phyloP scores from a whole-genome alignment of 2,888 invertebrate species.

The Eumerus sabulonum region DNA sequence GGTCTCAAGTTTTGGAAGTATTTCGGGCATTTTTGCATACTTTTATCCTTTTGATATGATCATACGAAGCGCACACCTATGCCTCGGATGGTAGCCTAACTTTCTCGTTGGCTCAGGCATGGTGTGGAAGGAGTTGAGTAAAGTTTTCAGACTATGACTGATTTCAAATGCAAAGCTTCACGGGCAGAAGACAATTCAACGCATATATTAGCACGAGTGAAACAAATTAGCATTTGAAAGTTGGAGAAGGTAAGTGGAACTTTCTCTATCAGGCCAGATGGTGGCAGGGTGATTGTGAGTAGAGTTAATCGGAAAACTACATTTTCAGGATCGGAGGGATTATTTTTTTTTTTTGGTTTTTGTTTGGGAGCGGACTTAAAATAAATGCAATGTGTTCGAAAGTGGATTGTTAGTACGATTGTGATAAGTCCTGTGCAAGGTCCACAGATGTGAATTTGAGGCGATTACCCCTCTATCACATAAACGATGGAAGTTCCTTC shows the following conservation, averaged over 20 bases:
- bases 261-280: background rate
- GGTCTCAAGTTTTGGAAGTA: too few species aligned
- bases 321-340: constrained; percentile 37
- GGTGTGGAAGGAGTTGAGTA: constrained; percentile 13
- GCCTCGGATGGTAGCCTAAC: constrained; percentile 20
- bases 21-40: too few species aligned
- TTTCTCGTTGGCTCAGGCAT: constrained; percentile 21
- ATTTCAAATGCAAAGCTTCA: constrained; percentile 59
- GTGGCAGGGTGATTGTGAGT: constrained; percentile 16
- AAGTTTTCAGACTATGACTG: constrained; percentile 59
- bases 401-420: too few species aligned
- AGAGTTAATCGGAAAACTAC: constrained; percentile 64
- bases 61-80: constrained; percentile 17
- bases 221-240: constrained; percentile 65
- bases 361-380: too few species aligned
- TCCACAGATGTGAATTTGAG: too few species aligned
- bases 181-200: constrained; percentile 52
- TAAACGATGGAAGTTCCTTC: too few species aligned
- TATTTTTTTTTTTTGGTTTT: too few species aligned
- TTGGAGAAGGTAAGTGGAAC: constrained; percentile 22
- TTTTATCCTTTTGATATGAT: too few species aligned
- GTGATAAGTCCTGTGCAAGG: too few species aligned
- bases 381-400: too few species aligned
- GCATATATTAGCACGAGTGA: constrained; percentile 63
- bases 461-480: too few species aligned